These are phyloP conservation scores for Morpho achilles DNA, from an alignment of 2,888 invertebrate genomes.

Conservation along the genomic window DNA sequence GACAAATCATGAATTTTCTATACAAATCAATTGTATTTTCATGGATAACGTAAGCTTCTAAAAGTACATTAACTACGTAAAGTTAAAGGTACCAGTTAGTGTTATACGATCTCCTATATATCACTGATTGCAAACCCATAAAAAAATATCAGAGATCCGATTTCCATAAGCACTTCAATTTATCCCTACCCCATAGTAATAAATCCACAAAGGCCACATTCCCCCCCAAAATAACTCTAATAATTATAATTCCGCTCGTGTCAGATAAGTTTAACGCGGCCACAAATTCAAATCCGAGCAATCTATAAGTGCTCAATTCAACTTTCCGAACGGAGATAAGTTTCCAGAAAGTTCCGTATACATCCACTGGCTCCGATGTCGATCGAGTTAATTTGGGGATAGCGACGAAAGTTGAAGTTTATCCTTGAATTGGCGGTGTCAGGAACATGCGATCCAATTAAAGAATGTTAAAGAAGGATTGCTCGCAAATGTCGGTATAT, in stretches of 20 bases:
- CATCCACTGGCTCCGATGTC: slow-evolving; percentile 27
- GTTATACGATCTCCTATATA: too few species aligned
- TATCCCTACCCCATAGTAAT: not conserved
- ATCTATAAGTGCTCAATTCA: slow-evolving; percentile 35
- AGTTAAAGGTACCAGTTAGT: too few species aligned
- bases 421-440: slow-evolving; percentile 28
- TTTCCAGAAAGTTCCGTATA: slow-evolving; percentile 37
- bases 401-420: slow-evolving; percentile 28
- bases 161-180: not conserved
- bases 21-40: too few species aligned
- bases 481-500: too few species aligned
- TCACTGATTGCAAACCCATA: too few species aligned
- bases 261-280: slow-evolving; percentile 29
- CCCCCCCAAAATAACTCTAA: slow-evolving; percentile 17
- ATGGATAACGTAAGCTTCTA: too few species aligned
- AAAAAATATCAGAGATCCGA: not conserved
- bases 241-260: slow-evolving; percentile 30
- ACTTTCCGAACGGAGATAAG: slow-evolving; percentile 39
- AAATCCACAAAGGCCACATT: not conserved
- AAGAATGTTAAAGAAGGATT: not conserved
- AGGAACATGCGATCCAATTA: slow-evolving; percentile 32
- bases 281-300: slow-evolving; percentile 31
- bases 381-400: slow-evolving; percentile 34
- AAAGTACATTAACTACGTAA: too few species aligned
- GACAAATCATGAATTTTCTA: too few species aligned